Evolutionary conservation across 2,888 invertebrate genomes (phyloP), one percentile per base, ranked within the genome.

Genomic region (Cheilosia soror): DNA sequence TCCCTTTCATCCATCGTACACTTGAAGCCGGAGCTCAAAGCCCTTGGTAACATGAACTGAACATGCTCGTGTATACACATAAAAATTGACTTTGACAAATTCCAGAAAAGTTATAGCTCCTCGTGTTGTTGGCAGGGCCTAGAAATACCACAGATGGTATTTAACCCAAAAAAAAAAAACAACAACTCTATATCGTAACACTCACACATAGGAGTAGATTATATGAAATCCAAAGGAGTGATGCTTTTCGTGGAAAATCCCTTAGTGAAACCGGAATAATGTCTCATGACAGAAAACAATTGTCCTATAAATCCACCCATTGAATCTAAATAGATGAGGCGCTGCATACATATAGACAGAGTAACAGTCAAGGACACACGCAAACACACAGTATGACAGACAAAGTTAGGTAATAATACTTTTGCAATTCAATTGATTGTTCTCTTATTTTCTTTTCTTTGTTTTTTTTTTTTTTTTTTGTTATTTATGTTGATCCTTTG

Each of bases 231-330:
- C 20, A 4, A 47, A 2, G 15, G 47, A 60, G 13, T n/a, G 49
- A 78, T 68, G 51, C 29, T 55, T 25, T 65, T 47, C 40, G 58
- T 66, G 25, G 40, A 55, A 73, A 66, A 62, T 68, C 79, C 37
- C 44, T 40, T 27, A 60, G 42, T 72, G 65, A 60, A 68, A 44
- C 29, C 53, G 42, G 53, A 60, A 73, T 66, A 63, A 53, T 78
- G 57, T 81, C 44, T 58, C 63, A 9, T 60, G 76, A 75, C 63
- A 81, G 57, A 75, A 66, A 69, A 81, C 80, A 81, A 71, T 71
- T 71, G 76, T 71, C 63, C 69, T 49, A 65, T 62, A 81, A 81
- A 71, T 71, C 71, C 76, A 33, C 13, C 63, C 71, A 81, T 76
- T 81, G 65, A 81, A 69, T 80, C 80, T 68, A 47, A 63, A 58